phyloP scores from a whole-genome alignment of 2,888 invertebrate species.

The Archips crataeganus region DNA sequence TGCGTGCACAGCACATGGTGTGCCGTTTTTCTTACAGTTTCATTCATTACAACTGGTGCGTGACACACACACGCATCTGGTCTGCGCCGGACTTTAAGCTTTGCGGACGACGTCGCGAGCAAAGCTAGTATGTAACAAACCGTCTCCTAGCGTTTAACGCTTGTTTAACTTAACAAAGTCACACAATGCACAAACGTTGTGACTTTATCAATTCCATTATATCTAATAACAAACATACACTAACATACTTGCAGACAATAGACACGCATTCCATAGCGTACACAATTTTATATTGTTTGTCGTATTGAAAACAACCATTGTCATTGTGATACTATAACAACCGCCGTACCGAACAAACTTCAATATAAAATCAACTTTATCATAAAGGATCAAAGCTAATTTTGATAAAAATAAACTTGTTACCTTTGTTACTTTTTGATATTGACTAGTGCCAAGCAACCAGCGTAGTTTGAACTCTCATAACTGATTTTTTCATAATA shows the following conservation, averaged over 20 bases:
- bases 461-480: constrained; percentile 45
- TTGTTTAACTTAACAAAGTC: not conserved
- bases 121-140: not conserved
- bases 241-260: constrained; percentile 60
- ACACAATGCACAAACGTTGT: constrained; percentile 12
- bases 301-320: constrained; percentile 65
- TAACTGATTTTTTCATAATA: constrained; percentile 9
- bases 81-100: no score
- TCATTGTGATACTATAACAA: constrained; percentile 55
- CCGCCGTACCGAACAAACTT: constrained; percentile 50
- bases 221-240: constrained; percentile 17
- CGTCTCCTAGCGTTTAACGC: not conserved
- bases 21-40: no score
- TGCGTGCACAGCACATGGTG: no score
- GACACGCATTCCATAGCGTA: constrained; percentile 68
- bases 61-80: no score
- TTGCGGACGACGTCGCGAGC: not conserved
- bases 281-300: constrained; percentile 58
- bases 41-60: no score
- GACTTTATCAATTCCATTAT: constrained; percentile 4
- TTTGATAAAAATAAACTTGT: constrained; percentile 44
- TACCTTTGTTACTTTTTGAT: constrained; percentile 38
- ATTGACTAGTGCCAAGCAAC: constrained; percentile 40
- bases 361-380: constrained; percentile 59
- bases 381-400: constrained; percentile 49